A percentile compares a stretch with the other conserved stretches of the same genome.
phyloP scores from a whole-genome alignment of 2,113 vertebrate genomes.

The Myotis lucifugus region DNA sequence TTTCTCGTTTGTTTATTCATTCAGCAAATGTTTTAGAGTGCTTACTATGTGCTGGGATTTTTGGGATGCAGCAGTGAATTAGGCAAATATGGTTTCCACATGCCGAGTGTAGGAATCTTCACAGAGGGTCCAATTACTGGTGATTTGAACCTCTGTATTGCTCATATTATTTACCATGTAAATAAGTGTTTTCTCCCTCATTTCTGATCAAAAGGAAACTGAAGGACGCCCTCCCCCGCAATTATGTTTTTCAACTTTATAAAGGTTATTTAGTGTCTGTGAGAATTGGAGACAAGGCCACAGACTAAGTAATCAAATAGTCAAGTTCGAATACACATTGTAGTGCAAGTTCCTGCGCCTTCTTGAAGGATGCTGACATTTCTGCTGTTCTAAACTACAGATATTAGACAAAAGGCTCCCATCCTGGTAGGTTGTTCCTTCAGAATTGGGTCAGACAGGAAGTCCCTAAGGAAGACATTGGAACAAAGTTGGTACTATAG shows the following conservation, averaged over 20 bases:
- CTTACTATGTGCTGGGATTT: background rate
- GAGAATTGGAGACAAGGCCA: slow-evolving; percentile 14
- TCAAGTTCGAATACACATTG: background rate
- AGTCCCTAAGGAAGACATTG: slow-evolving; percentile 9
- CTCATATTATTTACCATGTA: background rate
- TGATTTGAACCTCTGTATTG: background rate
- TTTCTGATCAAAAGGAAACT: slow-evolving; percentile 23
- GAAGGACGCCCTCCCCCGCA: background rate
- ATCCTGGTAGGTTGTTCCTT: background rate
- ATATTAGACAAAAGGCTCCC: background rate
- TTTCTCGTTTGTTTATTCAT: background rate
- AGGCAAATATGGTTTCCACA: background rate
- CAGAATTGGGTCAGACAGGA: slow-evolving; percentile 15
- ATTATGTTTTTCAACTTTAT: background rate
- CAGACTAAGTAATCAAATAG: background rate
- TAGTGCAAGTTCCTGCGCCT: background rate
- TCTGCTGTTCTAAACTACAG: background rate
- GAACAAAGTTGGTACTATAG: background rate
- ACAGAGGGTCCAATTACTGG: background rate
- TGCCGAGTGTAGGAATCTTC: background rate
- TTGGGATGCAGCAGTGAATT: background rate
- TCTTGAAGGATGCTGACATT: slow-evolving; percentile 7
- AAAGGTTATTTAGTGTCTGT: slow-evolving; percentile 15
- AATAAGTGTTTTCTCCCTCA: background rate
- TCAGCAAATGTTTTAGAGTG: background rate